Evolutionary conservation across 2,888 invertebrate genomes (phyloP), one percentile per base, ranked within the genome.

Genomic region (Eupithecia subumbrata): DNA sequence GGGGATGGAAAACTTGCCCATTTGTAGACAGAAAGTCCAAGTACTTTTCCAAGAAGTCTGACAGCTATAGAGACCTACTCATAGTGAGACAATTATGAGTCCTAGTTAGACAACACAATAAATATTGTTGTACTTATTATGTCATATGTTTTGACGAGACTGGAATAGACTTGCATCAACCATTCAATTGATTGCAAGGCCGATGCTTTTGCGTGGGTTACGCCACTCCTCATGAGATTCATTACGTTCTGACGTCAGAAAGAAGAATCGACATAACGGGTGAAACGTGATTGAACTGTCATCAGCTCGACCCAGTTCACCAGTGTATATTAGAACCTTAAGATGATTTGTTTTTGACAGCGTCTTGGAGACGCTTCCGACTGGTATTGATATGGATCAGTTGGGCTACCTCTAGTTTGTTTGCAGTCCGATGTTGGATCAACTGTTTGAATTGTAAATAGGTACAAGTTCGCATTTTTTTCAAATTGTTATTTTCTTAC

Each of bases 141-240:
- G 60, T 56, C 60, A 60, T 22, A 56, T 60, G 60, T 60, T 60
- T 22, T 60, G 60, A 60, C 60, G 60, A 60, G 60, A 60, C 60
- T 60, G 25, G 22, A 30, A 67, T 40, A n/a, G 22, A 40, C 66
- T 45, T 64, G 48, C 66, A 72, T 72, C 60, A 40, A 71, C n/a
- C 52, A 48, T 71, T 71, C 71, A 71, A 71, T 43, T 63, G 43
- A 25, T 63, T 40, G 63, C 71, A 71, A 71, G 71, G 37, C 72
- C 52, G 52, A 25, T 22, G 40, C 43, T 68, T 43, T 34, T 64
- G 64, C 64, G 34, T 5, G 16, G 64, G 34, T 64, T 68, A 68
- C 68, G 43, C 68, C 45, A 68, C 68, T 43, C 5, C 40, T 67
- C 66, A 40, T 67, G 40, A 67, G 40, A 16, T n/a, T 68, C 40